Base-by-base conservation (phyloP, 2,113 vertebrate species). In the Lichenostomus cassidix region DNA sequence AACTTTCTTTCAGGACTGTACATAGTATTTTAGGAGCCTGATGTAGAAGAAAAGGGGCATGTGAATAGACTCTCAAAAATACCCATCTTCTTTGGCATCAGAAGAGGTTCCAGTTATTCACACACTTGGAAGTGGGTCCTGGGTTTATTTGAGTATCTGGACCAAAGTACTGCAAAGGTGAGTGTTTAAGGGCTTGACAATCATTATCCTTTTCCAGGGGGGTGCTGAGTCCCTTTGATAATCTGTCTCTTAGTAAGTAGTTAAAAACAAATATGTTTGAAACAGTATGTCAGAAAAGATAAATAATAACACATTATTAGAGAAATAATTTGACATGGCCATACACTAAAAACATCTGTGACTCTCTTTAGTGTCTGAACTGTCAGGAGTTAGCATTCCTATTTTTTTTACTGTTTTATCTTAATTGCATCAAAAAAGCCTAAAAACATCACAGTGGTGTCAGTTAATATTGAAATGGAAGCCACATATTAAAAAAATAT, bases 51-150 rank as follows among this genome's bases (percentile, higher is more conserved):
- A 91, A 60, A 67, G 3, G 20, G 3, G 1, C 4, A 12, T 24
- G 41, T 63, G 21, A 62, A 44, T 5, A 63, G 29, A 42, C 33
- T 62, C 12, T 50, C 21, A 58, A 22, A 63, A 92, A 71, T 31
- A 49, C 5, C 6, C 12, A 58, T 53, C 42, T 81, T 14, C 7
- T 6, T 56, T 31, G 15, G 33, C 24, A 73, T 44, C 53, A 75
- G 39, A 89, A 89, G 31, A 37, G 3, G 18, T 71, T 31, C 35
- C 29, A 49, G 39, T 64, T 60, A 47, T 64, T 71, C 53, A 75
- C 7, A 10, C 8, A 22, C 11, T 50, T 39, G 17, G 47, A 75
- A 60, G 1, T 22, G 27, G 1, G 5, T 82, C 31, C 9, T 0
- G 0, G 22, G 8, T 59, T 84, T 67, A 44, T 52, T 63, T 56